Conservation (phyloP, 2,113 vertebrate genomes). For the Phylloscopus trochiloides region DNA sequence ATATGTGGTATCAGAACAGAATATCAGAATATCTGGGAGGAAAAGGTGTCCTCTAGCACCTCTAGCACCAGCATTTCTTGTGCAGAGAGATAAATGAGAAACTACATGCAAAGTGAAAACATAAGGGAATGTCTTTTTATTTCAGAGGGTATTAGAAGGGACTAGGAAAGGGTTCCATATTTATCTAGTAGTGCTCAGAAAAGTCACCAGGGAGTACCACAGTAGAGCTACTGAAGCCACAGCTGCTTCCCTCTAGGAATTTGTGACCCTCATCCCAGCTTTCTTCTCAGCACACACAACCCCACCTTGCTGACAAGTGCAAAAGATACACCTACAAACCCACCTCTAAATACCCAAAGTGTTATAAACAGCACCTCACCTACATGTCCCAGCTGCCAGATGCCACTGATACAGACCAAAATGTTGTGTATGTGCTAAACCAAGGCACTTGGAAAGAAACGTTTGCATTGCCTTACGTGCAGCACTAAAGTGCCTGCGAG, state of each 20-base stretch:
- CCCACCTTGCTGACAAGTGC: neutral
- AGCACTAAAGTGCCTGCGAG: neutral
- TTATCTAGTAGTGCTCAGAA: neutral
- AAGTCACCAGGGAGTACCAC: neutral
- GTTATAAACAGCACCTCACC: neutral
- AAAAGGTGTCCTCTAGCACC: neutral
- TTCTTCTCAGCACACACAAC: neutral
- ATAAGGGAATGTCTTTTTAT: neutral
- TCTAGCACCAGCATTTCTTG: neutral
- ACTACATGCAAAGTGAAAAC: neutral
- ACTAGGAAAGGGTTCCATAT: neutral
- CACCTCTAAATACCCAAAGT: neutral
- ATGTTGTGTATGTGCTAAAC: neutral
- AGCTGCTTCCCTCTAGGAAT: neutral
- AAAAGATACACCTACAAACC: neutral
- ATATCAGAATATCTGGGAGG: neutral
- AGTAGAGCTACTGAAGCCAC: neutral
- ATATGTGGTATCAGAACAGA: neutral
- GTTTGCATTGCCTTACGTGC: accelerated
- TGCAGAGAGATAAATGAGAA: neutral
- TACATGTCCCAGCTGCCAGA: neutral
- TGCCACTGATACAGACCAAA: neutral
- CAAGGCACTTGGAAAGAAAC: neutral
- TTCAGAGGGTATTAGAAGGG: neutral
- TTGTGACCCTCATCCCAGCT: neutral